Base-by-base conservation (phyloP, 2,113 vertebrate genomes). In the Platichthys stellatus region DNA sequence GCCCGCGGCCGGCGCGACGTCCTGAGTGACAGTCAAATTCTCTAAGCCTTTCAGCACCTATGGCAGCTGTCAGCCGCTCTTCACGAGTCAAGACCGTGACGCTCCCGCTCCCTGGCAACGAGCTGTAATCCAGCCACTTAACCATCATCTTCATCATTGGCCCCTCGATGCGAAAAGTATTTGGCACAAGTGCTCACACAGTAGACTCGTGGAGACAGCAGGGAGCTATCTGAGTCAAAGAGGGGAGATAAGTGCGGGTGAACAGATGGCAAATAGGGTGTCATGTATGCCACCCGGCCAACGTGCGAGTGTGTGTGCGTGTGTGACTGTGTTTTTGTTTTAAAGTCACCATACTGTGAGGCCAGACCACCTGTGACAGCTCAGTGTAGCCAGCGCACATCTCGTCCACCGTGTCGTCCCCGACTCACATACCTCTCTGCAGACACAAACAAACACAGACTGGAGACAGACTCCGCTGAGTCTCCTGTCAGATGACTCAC, bases 31-130 rank as follows among this genome's bases (percentile, higher is more conserved):
- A 87, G 64, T 86, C 70, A 78, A 74, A 85, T 64, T 71, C 75
- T 83, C 63, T 5, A 5, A 56, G 68, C 74, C 74, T 89, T 80
- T 86, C 85, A 84, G 72, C 86, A 80, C 83, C 71, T 72, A 21
- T 40, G 66, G 75, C 92, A 93, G 88, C 91, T 93, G 91, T 90
- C 89, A 88, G 75, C 66, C 3, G 4, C 63, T 83, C 68, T 69
- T 90, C 54, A 63, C 58, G 60, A 51, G 69, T 90, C 54, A 61
- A 59, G 57, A 51, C 59, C 61, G 43, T 69, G 57, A 59, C 38
- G 62, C 45, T 79, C 63, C 53, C 53, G 60, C 45, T 78, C 69
- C 24, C 67, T 63, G 64, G 54, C 23, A 69, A 68, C 69, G 64
- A 69, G 68, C 69, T 71, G 64, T 82, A 89, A 89, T 83, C 80